Evolutionary conservation across 2,888 invertebrate genomes (phyloP).

Genomic region (Noctua comes): DNA sequence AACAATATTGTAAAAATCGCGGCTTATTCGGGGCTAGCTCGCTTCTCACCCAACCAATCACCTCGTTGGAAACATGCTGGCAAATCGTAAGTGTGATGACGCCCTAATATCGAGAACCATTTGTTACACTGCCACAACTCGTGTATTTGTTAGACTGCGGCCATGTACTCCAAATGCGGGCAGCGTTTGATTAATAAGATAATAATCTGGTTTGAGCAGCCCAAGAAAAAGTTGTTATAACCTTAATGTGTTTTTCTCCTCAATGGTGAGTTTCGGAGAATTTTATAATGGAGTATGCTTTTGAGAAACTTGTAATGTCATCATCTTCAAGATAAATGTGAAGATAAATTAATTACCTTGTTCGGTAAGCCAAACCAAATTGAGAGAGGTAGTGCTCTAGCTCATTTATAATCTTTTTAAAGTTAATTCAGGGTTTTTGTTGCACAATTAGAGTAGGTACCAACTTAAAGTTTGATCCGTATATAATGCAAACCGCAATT

Average conservation of each 20-base stretch:
- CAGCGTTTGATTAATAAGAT: slow-evolving; percentile 35
- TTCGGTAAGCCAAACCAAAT: not conserved
- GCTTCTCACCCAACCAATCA: not conserved
- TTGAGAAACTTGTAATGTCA: slow-evolving; percentile 14
- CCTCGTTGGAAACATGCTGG: not conserved
- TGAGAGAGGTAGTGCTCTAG: not conserved
- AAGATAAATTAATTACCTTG: not conserved
- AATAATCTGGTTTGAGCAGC: slow-evolving; percentile 27
- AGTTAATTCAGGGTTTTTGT: not conserved
- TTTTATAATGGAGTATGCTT: slow-evolving; percentile 10
- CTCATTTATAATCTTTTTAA: not conserved
- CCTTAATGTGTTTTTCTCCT: slow-evolving; percentile 32
- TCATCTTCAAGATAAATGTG: slow-evolving; percentile 20
- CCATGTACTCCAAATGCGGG: not conserved
- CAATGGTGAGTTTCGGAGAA: slow-evolving; percentile 23
- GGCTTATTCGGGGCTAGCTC: not conserved
- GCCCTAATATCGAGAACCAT: not conserved
- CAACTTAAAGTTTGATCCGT: not conserved
- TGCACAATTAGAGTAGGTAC: not conserved
- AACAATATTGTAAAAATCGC: not conserved
- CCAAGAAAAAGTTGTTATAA: slow-evolving; percentile 23
- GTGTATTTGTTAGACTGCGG: slow-evolving; percentile 1
- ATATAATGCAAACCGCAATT: not conserved
- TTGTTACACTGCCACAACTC: not conserved
- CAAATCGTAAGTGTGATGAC: not conserved